Evolutionary conservation across 1,140 invertebrate species (phyloP), one percentile per base, ranked within the genome.

Genomic region (Nixonia krombeini): DNA sequence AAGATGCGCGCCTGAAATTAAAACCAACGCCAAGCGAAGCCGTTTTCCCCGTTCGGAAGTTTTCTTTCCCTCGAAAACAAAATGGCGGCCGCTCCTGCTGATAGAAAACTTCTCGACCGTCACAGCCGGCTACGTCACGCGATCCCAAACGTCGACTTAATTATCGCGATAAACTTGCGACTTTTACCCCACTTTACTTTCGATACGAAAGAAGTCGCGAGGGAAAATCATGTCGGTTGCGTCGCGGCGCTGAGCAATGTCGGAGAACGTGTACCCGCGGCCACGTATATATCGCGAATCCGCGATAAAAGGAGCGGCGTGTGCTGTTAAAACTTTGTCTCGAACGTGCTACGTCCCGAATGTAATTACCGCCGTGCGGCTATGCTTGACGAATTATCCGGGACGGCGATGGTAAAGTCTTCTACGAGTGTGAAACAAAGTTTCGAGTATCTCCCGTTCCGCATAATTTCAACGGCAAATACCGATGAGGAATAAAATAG

Each of bases 1-100:
- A 63, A 44, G 13, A 33, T 40, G 56, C 26, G 55, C 47, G 51
- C 41, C 46, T 55, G 64, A 71, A 71, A 66, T 71, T 66, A 66
- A 71, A 66, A 71, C 59, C 59, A 58, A 52, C 62, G 53, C 18
- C 28, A 15, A 42, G 23, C n/a, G 2, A 17, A 42, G 31, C 17
- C 31, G 42, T 26, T 26, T 4, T 9, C 25, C 4, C 9, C 4
- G 25, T 31, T 31, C 9, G 9, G 9, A 2, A 4, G 8, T 3
- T 4, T 8, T 31, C 29, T n/a, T 8, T 31, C 29, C 12, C 9
- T 31, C 12, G 29, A 31, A 31, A 31, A 31, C 29, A n/a, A n/a
- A n/a, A n/a, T n/a, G n/a, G n/a, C n/a, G n/a, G n/a, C n/a, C n/a
- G n/a, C n/a, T n/a, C n/a, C n/a, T n/a, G n/a, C n/a, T n/a, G n/a